A percentile compares a stretch with the other conserved stretches of the same genome.
phyloP scores from a whole-genome alignment of 2,797 vertebrate species.

The Catharus ustulatus region DNA sequence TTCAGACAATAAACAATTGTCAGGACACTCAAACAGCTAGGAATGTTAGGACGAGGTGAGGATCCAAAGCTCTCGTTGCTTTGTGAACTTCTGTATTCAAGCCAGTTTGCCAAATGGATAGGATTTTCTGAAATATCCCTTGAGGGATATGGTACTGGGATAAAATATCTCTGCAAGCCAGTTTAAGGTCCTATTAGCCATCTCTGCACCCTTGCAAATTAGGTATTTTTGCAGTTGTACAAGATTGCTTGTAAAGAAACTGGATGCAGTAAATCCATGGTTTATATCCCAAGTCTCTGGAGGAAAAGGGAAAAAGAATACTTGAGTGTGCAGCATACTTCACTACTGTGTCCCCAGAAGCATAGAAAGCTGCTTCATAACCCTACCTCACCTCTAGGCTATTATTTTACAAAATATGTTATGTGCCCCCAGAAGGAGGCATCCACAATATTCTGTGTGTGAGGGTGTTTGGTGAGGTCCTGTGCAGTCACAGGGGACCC shows the following conservation, averaged over 20 bases:
- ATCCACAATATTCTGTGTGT: not conserved
- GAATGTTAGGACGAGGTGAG: not conserved
- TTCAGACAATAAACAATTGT: not conserved
- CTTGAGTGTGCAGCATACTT: not conserved
- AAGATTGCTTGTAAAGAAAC: not conserved
- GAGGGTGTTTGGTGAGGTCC: not conserved
- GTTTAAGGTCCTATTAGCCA: not conserved
- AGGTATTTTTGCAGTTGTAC: not conserved
- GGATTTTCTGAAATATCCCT: not conserved
- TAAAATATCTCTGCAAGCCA: not conserved
- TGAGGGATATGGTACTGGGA: not conserved
- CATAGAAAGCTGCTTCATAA: not conserved
- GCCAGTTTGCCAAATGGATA: not conserved
- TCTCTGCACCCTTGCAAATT: not conserved
- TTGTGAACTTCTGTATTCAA: not conserved
- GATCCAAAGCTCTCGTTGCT: not conserved
- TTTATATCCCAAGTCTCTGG: not conserved
- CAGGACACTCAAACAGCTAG: not conserved
- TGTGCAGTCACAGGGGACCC: not conserved
- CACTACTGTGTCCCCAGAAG: not conserved
- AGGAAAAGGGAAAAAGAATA: not conserved
- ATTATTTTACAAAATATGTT: not conserved
- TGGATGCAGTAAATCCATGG: not conserved
- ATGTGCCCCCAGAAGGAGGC: not conserved
- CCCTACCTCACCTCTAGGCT: not conserved